These are phyloP conservation scores for Samia ricini DNA, from an alignment of 1,140 invertebrate genomes.

Conservation along the genomic window DNA sequence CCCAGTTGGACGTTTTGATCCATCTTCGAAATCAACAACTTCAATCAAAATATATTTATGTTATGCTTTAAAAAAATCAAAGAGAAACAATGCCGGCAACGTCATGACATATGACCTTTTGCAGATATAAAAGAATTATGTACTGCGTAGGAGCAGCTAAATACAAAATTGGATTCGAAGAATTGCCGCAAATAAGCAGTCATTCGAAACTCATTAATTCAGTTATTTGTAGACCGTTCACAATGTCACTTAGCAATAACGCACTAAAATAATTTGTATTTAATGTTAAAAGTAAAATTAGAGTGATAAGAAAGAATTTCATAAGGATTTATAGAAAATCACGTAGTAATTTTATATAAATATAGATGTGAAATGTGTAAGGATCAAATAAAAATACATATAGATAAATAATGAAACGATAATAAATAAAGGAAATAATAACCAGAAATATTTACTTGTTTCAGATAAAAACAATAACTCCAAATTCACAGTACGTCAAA, in stretches of 20 bases:
- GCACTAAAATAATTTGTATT: not conserved
- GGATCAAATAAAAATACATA: too few relatives aligned
- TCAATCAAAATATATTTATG: not conserved
- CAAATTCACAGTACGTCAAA: not conserved
- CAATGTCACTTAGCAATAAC: slow-evolving; percentile 15
- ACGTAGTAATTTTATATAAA: not conserved
- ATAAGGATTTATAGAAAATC: not conserved
- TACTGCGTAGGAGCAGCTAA: slow-evolving; percentile 57
- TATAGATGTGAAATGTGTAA: not conserved
- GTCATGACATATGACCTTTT: slow-evolving; percentile 31
- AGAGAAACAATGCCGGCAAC: slow-evolving; percentile 5
- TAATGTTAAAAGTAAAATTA: not conserved
- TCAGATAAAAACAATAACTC: not conserved
- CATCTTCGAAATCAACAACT: not conserved
- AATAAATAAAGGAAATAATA: too few relatives aligned
- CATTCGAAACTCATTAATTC: slow-evolving; percentile 47
- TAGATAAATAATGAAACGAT: too few relatives aligned
- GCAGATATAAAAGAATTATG: slow-evolving; percentile 34
- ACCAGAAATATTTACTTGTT: not conserved
- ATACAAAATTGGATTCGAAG: slow-evolving; percentile 62
- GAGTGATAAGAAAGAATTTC: not conserved
- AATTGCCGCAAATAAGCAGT: slow-evolving; percentile 46
- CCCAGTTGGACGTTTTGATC: not conserved
- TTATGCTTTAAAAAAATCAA: not conserved
- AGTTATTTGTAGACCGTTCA: slow-evolving; percentile 27